Evolutionary conservation across 1,140 invertebrate species (phyloP), one percentile per base, ranked within the genome.

Genomic region (Drosophila rhopaloa): DNA sequence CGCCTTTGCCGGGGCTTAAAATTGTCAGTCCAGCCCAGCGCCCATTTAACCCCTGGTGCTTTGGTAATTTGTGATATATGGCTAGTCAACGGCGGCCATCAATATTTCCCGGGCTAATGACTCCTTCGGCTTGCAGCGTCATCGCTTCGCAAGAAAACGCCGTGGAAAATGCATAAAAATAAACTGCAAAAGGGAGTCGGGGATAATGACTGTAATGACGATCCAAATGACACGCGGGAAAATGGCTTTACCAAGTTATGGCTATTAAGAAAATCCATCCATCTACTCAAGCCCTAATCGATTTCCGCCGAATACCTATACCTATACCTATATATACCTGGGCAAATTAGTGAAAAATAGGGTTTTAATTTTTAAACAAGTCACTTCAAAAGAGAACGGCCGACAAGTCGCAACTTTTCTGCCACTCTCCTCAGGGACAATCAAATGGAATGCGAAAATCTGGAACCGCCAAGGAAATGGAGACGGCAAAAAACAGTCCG

Each of bases 71-170:
- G 59, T 88, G 70, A 82, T 82, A 82, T 79, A 88, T 88, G 75
- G 54, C 70, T 60, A 61, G 61, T 72, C 67, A 58, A 82, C 78
- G 61, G 75, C 55, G 81, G 73, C 48, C 83, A 86, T 86, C 79
- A 88, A 86, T 82, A 86, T 88, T 82, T 77, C 63, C 75, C 27
- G 58, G 76, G 68, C 79, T 88, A 85, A 82, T 76, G 79, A 78
- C 74, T 72, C 59, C 63, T 46, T 50, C 44, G 38, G 51, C 51
- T 65, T 85, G 81, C 81, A 54, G 53, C 57, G 78, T 80, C 77
- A 80, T 80, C 44, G 58, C 37, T 38, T 53, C 29, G 19, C 5
- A 48, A 46, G 40, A n/a, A 51, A 51, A 41, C 29, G 24, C 32
- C 19, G 16, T 19, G 37, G 24, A 44, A 27, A 50, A 29, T 32